phyloP scores from a whole-genome alignment of 37 sponge, comb jelly and placozoan genomes.

The Oscarella lobularis region DNA sequence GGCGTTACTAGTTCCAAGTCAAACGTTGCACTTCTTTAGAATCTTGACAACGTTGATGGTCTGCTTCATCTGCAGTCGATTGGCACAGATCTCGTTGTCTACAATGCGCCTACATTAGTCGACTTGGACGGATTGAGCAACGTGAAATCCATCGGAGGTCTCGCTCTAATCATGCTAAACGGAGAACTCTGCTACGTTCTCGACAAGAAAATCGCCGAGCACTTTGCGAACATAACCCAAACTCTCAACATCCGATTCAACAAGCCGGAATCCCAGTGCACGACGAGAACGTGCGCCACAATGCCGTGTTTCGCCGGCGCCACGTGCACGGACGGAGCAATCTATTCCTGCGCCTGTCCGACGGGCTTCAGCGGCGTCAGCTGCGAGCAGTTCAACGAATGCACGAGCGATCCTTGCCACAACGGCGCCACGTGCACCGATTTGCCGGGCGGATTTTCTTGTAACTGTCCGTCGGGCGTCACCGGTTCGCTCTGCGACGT shows the following conservation, averaged over 20 bases:
- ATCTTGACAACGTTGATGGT: not conserved
- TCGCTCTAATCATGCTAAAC: not conserved
- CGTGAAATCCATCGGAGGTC: not conserved
- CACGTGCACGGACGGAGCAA: not conserved
- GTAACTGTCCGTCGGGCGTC: not conserved
- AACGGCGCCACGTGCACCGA: not conserved
- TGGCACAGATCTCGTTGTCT: not conserved
- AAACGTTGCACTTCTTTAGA: too few species aligned
- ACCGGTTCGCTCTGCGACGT: not conserved
- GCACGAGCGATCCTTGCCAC: not conserved
- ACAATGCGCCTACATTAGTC: not conserved
- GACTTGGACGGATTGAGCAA: not conserved
- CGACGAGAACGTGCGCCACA: not conserved
- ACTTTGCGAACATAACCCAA: not conserved
- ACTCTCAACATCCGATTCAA: not conserved
- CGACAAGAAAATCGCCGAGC: not conserved
- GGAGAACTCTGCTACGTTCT: not conserved
- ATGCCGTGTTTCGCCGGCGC: not conserved
- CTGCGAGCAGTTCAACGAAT: not conserved
- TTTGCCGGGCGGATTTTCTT: not conserved
- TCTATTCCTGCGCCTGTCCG: not conserved
- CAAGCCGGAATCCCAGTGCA: not conserved
- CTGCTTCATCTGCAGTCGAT: not conserved
- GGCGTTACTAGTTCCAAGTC: too few species aligned
- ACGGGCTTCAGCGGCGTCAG: not conserved